Evolutionary conservation across 2,113 vertebrate genomes (phyloP).

Genomic region (Elachura formosa): DNA sequence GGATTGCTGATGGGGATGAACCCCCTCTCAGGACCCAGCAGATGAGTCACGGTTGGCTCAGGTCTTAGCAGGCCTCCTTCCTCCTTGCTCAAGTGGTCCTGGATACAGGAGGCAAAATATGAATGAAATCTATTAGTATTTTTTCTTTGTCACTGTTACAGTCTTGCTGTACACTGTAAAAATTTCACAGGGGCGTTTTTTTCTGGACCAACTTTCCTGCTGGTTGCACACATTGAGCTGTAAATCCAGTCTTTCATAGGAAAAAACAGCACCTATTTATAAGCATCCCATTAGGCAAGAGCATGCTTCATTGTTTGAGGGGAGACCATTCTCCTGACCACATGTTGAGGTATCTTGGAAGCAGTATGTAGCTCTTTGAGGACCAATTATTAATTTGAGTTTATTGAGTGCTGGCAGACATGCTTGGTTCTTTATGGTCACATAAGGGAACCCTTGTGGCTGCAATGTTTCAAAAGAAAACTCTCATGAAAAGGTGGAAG

Average conservation of each 20-base stretch:
- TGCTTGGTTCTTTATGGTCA: not conserved
- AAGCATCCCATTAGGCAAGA: slow-evolving; percentile 3
- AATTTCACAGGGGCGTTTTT: not conserved
- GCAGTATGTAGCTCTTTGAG: slow-evolving; percentile 2
- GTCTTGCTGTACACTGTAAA: not conserved
- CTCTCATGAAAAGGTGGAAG: not conserved
- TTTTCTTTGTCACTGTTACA: not conserved
- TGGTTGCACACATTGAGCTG: not conserved
- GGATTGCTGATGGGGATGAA: not conserved
- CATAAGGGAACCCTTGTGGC: slow-evolving; percentile 45
- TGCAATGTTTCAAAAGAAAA: slow-evolving; percentile 15
- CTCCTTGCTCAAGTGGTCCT: not conserved
- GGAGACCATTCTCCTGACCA: slow-evolving; percentile 13
- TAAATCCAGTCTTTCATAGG: slow-evolving; percentile 25
- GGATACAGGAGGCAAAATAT: not conserved
- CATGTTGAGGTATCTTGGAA: slow-evolving; percentile 15
- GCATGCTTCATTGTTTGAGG: not conserved
- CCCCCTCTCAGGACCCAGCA: not conserved
- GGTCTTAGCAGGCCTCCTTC: not conserved
- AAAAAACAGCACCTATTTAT: slow-evolving; percentile 26
- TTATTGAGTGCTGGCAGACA: slow-evolving; percentile 52
- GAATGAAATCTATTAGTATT: not conserved
- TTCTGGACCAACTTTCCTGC: not conserved
- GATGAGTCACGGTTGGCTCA: not conserved
- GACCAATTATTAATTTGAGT: slow-evolving; percentile 43